Base-by-base conservation (phyloP, 1,140 invertebrate genomes). In the Metaphire vulgaris region DNA sequence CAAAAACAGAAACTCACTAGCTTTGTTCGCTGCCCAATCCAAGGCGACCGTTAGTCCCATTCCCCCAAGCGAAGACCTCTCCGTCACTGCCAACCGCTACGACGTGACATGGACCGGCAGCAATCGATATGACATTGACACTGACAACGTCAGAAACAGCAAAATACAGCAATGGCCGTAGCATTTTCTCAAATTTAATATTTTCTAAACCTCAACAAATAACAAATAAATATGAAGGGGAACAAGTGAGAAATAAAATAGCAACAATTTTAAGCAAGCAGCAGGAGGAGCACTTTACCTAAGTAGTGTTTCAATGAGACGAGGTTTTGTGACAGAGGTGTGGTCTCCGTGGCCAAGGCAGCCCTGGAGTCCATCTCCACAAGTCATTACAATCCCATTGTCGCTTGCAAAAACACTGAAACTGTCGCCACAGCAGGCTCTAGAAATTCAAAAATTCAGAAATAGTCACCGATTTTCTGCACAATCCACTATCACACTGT, bases 291-390 rank as follows among this genome's bases (percentile, higher is more conserved):
- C 1, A 64, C 32, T 65, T 32, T 78, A 88, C 87, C 86, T 85
- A 1, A 89, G 80, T 34, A 87, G 79, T 14, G 83, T 83, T 85
- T 89, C 90, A 73, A 93, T 89, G 1, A 91, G 81, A 81, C 89
- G 90, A 28, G 92, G 92, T 80, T 85, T 88, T 26, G 88, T 83
- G 34, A 85, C 85, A 81, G 87, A 87, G 33, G 87, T 87, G 83
- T 88, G 90, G 78, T 91, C 89, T 0, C 89, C 89, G 83, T 91
- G 90, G n/a, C 91, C 92, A 2, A 92, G 83, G 79, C 89, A 90
- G 56, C 90, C 89, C 76, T 86, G 86, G 1, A 86, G 83, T 30
- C 90, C 90, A 85, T 90, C 89, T 0, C 92, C 92, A 85, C 91
- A 92, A 66, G 90, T 90, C 81, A 92, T 87, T 0, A 92, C 83